phyloP scores from a whole-genome alignment of 2,797 vertebrate species.

The Peromyscus attwateri region DNA sequence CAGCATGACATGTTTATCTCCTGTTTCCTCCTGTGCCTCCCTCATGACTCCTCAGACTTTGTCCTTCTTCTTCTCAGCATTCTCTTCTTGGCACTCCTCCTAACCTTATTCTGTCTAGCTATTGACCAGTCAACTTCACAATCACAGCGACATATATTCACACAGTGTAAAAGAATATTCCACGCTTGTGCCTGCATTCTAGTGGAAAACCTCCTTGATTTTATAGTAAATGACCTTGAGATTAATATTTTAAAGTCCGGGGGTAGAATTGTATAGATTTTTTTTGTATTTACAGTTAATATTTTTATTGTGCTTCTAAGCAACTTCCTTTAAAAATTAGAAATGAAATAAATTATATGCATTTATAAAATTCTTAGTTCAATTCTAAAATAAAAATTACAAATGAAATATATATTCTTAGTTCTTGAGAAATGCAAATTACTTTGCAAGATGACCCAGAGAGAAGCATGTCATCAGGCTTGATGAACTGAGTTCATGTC shows the following conservation, averaged over 20 bases:
- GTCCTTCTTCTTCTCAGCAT: neutral
- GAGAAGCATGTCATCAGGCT: neutral
- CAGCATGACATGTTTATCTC: neutral
- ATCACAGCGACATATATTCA: neutral
- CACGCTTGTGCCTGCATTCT: neutral
- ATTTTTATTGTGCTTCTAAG: neutral
- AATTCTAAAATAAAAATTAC: neutral
- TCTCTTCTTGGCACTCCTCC: neutral
- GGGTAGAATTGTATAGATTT: neutral
- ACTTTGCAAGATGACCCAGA: neutral
- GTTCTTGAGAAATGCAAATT: neutral
- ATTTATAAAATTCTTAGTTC: neutral
- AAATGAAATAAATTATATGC: neutral
- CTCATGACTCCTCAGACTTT: neutral
- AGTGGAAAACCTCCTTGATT: neutral
- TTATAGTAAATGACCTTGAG: neutral
- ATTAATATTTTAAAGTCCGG: neutral
- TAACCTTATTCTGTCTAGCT: neutral
- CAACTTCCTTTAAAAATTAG: neutral
- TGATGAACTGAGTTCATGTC: neutral
- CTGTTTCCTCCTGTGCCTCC: neutral
- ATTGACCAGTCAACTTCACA: neutral
- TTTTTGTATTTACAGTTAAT: neutral
- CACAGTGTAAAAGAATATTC: neutral
- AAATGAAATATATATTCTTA: neutral